Percentiles rank a stretch among this genome's conserved stretches.
phyloP scores from a whole-genome alignment of 64 coral and sea anemone genomes.

The Platygyra sinensis region DNA sequence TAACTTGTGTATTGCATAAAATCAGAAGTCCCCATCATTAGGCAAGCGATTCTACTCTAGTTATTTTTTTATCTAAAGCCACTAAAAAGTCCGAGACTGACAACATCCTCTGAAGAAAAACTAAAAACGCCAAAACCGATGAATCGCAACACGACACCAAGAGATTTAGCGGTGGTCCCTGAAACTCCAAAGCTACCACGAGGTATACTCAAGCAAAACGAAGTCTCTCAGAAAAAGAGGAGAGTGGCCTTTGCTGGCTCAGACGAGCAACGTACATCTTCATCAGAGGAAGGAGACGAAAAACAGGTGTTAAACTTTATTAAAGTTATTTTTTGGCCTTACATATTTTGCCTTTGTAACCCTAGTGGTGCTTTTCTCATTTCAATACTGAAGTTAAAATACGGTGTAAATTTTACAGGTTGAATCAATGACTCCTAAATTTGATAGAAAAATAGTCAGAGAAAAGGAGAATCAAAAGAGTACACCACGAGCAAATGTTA shows the following conservation, averaged over 20 bases:
- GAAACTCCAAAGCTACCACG: conserved; percentile 35
- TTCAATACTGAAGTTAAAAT: not conserved
- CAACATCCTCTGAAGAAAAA: not conserved
- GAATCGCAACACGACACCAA: not conserved
- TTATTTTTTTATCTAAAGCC: not conserved
- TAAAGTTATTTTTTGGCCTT: not conserved
- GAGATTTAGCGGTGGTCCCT: conserved; percentile 13
- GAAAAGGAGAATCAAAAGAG: conserved; percentile 47
- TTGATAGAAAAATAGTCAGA: not conserved
- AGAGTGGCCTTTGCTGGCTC: conserved; percentile 80
- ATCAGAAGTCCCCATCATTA: no score
- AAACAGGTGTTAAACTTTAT: conserved; percentile 41
- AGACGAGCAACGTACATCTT: conserved; percentile 48
- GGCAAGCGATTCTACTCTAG: no score
- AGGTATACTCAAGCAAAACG: conserved; percentile 73
- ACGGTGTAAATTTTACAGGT: not conserved
- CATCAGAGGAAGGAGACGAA: conserved; percentile 56
- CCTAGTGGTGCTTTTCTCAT: not conserved
- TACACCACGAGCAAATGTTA: conserved; percentile 68
- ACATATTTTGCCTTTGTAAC: no score
- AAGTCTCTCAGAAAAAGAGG: conserved; percentile 61
- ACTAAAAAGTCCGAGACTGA: not conserved
- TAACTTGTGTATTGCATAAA: no score
- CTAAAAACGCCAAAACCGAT: not conserved
- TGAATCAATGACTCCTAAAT: not conserved